Evolutionary conservation across 1,140 invertebrate genomes (phyloP).

Genomic region (Hylaeus volcanicus): DNA sequence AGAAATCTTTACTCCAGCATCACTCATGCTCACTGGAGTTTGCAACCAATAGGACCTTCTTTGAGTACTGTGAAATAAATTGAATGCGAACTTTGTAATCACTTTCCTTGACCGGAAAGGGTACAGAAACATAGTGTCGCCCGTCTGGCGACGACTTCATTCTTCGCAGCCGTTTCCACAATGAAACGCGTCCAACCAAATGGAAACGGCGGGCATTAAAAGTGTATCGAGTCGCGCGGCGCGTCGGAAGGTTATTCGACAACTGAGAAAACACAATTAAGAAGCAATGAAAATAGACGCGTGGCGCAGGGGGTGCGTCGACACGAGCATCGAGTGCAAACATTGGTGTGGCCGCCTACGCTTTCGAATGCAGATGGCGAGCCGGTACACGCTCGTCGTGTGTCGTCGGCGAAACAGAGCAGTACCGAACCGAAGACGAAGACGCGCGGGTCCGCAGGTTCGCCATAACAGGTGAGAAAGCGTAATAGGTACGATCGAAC

Average conservation of each 20-base stretch:
- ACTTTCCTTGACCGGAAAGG: too few species aligned
- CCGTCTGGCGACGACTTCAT: too few species aligned
- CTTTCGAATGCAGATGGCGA: slow-evolving; percentile 21
- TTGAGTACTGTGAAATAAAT: too few species aligned
- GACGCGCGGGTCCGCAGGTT: too few species aligned
- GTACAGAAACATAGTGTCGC: too few species aligned
- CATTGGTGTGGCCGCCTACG: slow-evolving; percentile 46
- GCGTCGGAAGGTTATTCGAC: slow-evolving; percentile 47
- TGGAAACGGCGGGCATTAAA: not conserved
- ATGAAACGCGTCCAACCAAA: not conserved
- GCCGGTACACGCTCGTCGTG: not conserved
- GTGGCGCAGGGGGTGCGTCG: slow-evolving; percentile 44
- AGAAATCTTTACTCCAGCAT: too few species aligned
- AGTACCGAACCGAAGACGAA: not conserved
- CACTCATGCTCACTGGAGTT: too few species aligned
- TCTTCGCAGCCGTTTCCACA: not conserved
- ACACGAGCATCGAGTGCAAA: slow-evolving; percentile 42
- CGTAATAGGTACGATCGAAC: not conserved
- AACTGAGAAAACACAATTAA: slow-evolving; percentile 60
- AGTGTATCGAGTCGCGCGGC: slow-evolving; percentile 3
- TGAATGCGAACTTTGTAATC: too few species aligned
- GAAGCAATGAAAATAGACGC: slow-evolving; percentile 52
- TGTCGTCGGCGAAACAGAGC: slow-evolving; percentile 14
- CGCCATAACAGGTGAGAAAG: not conserved
- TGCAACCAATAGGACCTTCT: too few species aligned